These are phyloP conservation scores for Odontophorus gujanensis DNA, from an alignment of 2,113 vertebrate genomes.

Conservation along the genomic window DNA sequence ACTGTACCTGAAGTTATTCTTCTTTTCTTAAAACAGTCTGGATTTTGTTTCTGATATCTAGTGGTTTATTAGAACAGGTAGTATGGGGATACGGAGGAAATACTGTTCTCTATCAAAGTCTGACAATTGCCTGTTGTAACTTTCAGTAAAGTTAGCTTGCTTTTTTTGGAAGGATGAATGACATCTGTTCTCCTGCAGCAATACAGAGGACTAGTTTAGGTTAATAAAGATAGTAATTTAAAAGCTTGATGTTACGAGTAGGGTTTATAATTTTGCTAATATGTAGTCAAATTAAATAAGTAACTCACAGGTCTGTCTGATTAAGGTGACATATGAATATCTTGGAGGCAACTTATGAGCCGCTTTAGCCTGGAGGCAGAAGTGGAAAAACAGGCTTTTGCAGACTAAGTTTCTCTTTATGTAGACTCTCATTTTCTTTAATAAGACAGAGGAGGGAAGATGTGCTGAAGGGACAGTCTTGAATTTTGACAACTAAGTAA, in stretches of 20 bases:
- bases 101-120: neutral
- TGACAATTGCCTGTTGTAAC: neutral
- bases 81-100: neutral
- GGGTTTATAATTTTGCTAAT: neutral
- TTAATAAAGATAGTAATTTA: neutral
- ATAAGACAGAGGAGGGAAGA: neutral
- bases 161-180: neutral
- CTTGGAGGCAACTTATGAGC: neutral
- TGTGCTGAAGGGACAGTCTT: neutral
- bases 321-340: neutral
- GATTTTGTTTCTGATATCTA: neutral
- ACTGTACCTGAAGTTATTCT: neutral
- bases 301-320: neutral
- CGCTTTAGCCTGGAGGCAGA: neutral
- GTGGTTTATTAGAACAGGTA: neutral
- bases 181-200: neutral
- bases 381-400: neutral
- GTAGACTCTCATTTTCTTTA: neutral
- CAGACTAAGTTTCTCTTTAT: neutral
- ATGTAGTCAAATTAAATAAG: neutral
- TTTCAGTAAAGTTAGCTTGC: neutral
- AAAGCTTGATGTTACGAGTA: neutral
- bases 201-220: neutral
- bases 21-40: neutral
- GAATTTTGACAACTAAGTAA: conserved; percentile 12